These are phyloP conservation scores for Lordiphosa fenestrarum DNA, from an alignment of 2,888 invertebrate species.

Conservation along the genomic window DNA sequence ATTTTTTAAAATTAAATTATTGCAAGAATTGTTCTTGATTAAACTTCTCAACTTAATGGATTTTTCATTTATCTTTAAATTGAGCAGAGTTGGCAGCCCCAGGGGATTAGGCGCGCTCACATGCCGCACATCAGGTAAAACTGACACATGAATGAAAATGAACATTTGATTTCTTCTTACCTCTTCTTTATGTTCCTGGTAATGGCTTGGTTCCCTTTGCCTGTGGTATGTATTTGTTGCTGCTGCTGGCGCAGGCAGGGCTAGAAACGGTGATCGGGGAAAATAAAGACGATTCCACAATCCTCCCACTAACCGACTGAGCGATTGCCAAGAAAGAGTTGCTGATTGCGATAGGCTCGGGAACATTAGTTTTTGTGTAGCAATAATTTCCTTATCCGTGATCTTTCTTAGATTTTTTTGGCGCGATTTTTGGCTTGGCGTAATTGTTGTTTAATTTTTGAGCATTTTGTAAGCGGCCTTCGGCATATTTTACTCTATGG, in stretches of 20 bases:
- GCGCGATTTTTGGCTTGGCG: constrained; percentile 41
- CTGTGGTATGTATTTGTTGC: neutral
- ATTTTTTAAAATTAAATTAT: neutral
- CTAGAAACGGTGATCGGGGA: constrained; percentile 40
- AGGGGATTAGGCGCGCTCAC: constrained; percentile 1
- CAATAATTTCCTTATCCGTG: constrained; percentile 7
- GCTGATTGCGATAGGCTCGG: constrained; percentile 21
- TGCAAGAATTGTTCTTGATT: constrained; percentile 5
- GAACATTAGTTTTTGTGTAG: constrained; percentile 43
- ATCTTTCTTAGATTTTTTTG: constrained; percentile 40
- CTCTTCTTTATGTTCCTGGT: constrained; percentile 24
- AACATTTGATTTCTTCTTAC: constrained; percentile 48
- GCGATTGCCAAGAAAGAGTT: constrained; percentile 45
- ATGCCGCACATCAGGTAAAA: constrained; percentile 1
- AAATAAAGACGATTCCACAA: constrained; percentile 53
- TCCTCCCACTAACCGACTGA: constrained; percentile 39
- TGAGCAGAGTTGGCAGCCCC: constrained; percentile 9
- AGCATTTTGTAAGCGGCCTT: constrained; percentile 13
- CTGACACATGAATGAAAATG: neutral
- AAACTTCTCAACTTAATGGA: too few relatives aligned
- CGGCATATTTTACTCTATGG: neutral
- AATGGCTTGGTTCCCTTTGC: constrained; percentile 20
- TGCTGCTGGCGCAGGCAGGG: constrained; percentile 36
- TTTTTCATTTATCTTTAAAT: neutral
- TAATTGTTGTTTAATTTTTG: neutral